Percentiles rank a stretch among this genome's conserved stretches.
Conservation (phyloP, 2,113 vertebrate species). For the Bucco capensis region DNA sequence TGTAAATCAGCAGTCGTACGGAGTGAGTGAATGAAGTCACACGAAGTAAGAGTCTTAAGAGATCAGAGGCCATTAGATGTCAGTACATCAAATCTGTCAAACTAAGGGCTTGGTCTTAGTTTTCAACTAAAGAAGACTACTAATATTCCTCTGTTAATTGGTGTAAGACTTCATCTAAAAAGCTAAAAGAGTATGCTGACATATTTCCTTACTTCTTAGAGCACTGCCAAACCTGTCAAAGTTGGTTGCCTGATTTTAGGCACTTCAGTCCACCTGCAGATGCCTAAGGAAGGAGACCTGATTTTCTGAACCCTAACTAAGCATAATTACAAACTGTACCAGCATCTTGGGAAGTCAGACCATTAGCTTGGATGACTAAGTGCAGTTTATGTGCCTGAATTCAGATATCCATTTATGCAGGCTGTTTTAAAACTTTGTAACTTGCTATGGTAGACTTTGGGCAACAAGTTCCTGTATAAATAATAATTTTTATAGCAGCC, state of each 20-base stretch:
- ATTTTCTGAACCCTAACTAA: background rate
- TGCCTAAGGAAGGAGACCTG: background rate
- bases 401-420: background rate
- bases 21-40: background rate
- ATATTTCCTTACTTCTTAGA: background rate
- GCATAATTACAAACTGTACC: background rate
- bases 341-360: background rate
- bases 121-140: background rate
- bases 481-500: background rate
- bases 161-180: background rate
- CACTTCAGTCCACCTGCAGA: background rate
- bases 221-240: background rate
- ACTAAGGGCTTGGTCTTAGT: background rate
- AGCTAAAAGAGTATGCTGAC: background rate
- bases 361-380: background rate
- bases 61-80: background rate
- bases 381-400: background rate
- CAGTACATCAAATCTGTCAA: background rate
- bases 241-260: background rate
- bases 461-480: background rate
- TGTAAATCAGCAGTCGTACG: background rate
- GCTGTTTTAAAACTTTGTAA: background rate
- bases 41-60: background rate
- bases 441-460: background rate
- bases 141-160: background rate